Evolutionary conservation across 2,888 invertebrate genomes (phyloP).

Genomic region (Dicranocentrus wangi): DNA sequence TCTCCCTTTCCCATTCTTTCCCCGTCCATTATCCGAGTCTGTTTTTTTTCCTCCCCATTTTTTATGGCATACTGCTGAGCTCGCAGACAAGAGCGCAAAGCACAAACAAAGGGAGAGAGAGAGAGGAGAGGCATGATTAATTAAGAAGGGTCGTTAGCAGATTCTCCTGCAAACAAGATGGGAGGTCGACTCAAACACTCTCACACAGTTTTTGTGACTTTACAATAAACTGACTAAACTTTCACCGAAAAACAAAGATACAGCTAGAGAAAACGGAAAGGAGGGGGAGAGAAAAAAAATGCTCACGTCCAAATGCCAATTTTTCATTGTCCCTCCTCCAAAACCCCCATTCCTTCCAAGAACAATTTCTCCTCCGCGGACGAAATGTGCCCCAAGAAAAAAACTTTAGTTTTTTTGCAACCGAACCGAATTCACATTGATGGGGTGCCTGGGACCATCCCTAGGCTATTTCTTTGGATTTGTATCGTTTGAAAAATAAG

Average conservation of each 20-base stretch:
- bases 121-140: conserved; percentile 30
- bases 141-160: conserved; percentile 44
- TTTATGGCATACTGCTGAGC: not conserved
- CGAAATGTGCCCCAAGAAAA: not conserved
- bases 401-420: not conserved
- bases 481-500: too few species aligned
- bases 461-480: too few species aligned
- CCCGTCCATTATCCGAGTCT: not conserved
- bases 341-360: conserved; percentile 13
- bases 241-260: too few species aligned
- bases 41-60: not conserved
- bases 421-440: not conserved
- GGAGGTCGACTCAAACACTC: not conserved
- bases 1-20: not conserved
- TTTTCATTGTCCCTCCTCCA: conserved; percentile 51
- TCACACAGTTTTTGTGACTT: conserved; percentile 1
- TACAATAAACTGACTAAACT: too few species aligned
- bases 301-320: conserved; percentile 55
- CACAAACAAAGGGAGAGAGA: not conserved
- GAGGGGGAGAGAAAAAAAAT: conserved; percentile 25
- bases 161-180: conserved; percentile 5
- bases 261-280: conserved; percentile 3
- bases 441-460: too few species aligned
- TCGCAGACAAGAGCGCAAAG: not conserved
- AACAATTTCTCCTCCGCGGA: not conserved